Evolutionary conservation across 1,140 invertebrate species (phyloP), one percentile per base, ranked within the genome.

Genomic region (Ips typographus): DNA sequence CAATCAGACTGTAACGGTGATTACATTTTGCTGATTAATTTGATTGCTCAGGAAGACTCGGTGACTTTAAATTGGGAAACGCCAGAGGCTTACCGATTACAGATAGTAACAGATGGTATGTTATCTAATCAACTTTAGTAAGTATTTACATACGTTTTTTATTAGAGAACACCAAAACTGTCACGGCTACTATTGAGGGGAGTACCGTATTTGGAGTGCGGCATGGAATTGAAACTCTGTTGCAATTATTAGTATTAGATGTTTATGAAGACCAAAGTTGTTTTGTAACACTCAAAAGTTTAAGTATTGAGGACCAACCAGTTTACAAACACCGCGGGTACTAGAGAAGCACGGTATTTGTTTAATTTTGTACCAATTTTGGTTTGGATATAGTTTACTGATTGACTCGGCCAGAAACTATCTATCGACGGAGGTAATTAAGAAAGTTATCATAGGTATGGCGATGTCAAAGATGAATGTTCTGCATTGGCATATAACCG

Each of bases 401-500:
- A 73, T 94, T 40, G 92, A 94, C 74, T 90, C 90, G 1, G 87
- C 90, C 0, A 82, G 92, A 53, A 92, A 93, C 77, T 95, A 88
- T 76, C 84, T 93, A 56, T 84, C 87, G 0, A 74, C 93, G 53
- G 78, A 82, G 0, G 78, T 81, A 2, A 84, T 94, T 3, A 88
- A 88, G 71, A 86, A 84, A 89, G 90, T 22, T 2, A 81, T 94
- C 1, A 89, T 94, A 73, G 92, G 85, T 2, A 93, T 95, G 92
- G 88, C 91, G 0, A 84, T 89, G 0, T 89, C 87, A 37, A 95
- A 95, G 80, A 79, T 95, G 70, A 95, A 95, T 75, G 89, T 91
- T 0, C 87, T 94, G 42, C 93, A 95, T 77, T 94, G 92, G 92
- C 92, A 95, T 75, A 85, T 90, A 1, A 91, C 90, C 1, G 93